Percentiles rank a stretch among this genome's conserved stretches.
These are phyloP conservation scores for Solenopsis invicta DNA, from an alignment of 1,140 invertebrate species.

Conservation along the genomic window DNA sequence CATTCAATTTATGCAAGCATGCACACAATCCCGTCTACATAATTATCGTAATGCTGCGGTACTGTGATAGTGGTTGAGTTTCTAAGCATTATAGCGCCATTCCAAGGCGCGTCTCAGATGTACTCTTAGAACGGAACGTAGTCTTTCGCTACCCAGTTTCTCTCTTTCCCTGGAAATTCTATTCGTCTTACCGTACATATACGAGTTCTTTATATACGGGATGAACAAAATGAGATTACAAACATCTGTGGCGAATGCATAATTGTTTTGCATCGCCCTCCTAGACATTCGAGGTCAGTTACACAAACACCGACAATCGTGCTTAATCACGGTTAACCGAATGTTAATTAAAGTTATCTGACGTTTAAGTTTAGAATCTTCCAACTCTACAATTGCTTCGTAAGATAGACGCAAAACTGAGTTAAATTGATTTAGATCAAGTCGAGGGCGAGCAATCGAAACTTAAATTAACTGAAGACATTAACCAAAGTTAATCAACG, in stretches of 20 bases:
- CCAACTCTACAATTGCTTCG: background rate
- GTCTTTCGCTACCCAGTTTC: background rate
- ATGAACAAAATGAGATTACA: constrained; percentile 35
- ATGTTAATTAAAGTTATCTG: constrained; percentile 21
- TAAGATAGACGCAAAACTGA: constrained; percentile 18
- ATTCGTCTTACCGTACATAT: constrained; percentile 25
- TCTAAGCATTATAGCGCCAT: constrained; percentile 82
- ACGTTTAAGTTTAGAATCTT: background rate
- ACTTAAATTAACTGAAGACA: background rate
- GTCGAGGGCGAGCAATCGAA: background rate
- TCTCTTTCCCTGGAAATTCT: constrained; percentile 6
- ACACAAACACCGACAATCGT: constrained; percentile 3
- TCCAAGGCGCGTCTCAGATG: constrained; percentile 62
- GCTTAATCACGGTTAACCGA: constrained; percentile 28
- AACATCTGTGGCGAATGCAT: background rate
- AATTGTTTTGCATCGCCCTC: background rate
- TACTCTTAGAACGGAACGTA: constrained; percentile 18
- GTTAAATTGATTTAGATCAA: constrained; percentile 7
- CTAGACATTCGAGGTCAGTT: constrained; percentile 15
- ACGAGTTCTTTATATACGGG: background rate
- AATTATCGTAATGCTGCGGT: constrained; percentile 85
- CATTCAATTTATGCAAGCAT: constrained; percentile 67
- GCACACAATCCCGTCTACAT: constrained; percentile 80
- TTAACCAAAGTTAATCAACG: constrained; percentile 9
- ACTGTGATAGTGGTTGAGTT: constrained; percentile 83